Conservation (phyloP, 2,113 vertebrate species). For the Thinocorus orbignyianus region DNA sequence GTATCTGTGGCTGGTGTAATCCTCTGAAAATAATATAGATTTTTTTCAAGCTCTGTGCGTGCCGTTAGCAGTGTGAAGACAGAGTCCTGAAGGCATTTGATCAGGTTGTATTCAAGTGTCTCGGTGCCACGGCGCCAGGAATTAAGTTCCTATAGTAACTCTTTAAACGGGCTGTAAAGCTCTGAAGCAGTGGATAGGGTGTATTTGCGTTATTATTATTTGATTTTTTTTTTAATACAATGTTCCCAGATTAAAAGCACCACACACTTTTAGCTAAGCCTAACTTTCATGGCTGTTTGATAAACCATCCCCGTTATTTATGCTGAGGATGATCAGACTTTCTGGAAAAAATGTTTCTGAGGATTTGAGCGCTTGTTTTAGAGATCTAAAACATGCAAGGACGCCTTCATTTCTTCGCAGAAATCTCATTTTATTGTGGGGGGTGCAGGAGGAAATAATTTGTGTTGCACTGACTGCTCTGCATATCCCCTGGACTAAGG, state of each 20-base stretch:
- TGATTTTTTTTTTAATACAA: not conserved
- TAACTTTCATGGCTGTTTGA: not conserved
- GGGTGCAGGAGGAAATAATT: not conserved
- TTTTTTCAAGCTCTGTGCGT: not conserved
- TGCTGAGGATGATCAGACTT: not conserved
- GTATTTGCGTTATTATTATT: not conserved
- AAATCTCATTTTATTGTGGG: not conserved
- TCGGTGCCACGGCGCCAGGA: not conserved
- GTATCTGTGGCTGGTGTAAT: slow-evolving; percentile 42
- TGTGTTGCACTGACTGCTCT: not conserved
- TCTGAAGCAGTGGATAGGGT: not conserved
- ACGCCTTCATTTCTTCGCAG: not conserved
- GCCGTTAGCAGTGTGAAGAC: not conserved
- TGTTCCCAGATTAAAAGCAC: not conserved
- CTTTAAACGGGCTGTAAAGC: not conserved
- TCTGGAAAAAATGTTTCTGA: not conserved
- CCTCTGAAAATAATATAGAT: not conserved
- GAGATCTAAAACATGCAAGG: not conserved
- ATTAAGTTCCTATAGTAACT: not conserved
- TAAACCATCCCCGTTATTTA: not conserved
- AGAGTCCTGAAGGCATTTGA: slow-evolving; percentile 17
- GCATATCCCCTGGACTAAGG: not conserved
- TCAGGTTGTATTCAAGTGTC: slow-evolving; percentile 23
- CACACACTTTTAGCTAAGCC: not conserved
- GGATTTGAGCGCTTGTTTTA: not conserved